These are phyloP conservation scores for Rhopalosiphum maidis DNA, from an alignment of 1,140 invertebrate genomes.

Conservation along the genomic window DNA sequence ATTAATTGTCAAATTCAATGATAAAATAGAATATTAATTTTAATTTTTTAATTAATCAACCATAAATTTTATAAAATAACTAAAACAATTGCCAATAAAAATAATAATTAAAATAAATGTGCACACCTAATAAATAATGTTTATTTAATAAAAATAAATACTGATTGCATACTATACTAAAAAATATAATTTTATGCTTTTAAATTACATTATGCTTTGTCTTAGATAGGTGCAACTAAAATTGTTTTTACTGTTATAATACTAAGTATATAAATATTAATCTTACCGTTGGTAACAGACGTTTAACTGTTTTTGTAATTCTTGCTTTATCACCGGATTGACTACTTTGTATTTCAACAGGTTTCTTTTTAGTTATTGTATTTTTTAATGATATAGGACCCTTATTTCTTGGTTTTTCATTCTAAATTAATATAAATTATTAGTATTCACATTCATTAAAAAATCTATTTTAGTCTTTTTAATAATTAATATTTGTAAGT, in stretches of 20 bases:
- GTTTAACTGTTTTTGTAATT: constrained; percentile 22
- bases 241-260: neutral
- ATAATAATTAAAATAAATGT: too few species aligned
- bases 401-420: constrained; percentile 32
- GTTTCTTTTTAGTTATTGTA: neutral
- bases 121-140: too few species aligned
- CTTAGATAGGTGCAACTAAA: neutral
- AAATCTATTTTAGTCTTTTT: neutral
- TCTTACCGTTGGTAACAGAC: constrained; percentile 17
- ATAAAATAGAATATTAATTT: too few species aligned
- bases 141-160: too few species aligned
- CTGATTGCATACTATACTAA: too few species aligned
- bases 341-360: constrained; percentile 19
- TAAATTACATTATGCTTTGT: neutral
- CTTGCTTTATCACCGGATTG: neutral
- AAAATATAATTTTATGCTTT: neutral
- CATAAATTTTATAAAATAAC: too few species aligned
- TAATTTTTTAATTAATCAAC: too few species aligned
- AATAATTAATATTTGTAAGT: neutral
- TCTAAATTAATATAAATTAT: constrained; percentile 28
- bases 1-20: too few species aligned
- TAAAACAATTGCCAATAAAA: too few species aligned
- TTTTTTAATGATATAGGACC: neutral
- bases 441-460: neutral
- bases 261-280: neutral